Evolutionary conservation across 2,888 invertebrate genomes (phyloP).

Genomic region (Rhagium mordax): DNA sequence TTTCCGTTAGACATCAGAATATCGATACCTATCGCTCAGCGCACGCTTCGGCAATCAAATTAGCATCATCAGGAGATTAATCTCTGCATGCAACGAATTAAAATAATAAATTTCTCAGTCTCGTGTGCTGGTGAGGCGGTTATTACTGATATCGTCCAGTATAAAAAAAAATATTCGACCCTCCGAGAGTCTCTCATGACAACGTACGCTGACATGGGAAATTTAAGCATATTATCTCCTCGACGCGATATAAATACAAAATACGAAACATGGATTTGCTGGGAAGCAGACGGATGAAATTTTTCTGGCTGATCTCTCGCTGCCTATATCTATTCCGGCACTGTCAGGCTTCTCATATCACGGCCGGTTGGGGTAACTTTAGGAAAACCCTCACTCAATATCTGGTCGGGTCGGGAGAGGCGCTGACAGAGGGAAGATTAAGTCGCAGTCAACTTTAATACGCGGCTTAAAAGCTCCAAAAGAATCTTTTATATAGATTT

Average conservation of each 20-base stretch:
- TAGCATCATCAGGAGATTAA: no score
- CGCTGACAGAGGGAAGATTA: constrained; percentile 49
- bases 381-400: constrained; percentile 19
- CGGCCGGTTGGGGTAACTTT: neutral
- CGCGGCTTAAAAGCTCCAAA: constrained; percentile 46
- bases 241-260: neutral
- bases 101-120: no score
- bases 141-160: neutral
- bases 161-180: neutral
- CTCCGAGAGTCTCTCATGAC: neutral
- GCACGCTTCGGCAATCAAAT: no score
- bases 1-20: no score
- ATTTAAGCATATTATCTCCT: neutral
- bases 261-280: neutral
- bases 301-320: neutral
- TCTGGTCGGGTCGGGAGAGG: constrained; percentile 33
- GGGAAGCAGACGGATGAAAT: neutral
- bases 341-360: constrained; percentile 12
- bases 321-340: neutral
- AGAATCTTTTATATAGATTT: constrained; percentile 36
- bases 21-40: no score
- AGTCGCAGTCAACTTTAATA: constrained; percentile 48
- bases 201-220: neutral
- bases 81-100: no score
- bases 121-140: no score